Evolutionary conservation across 64 coral and sea anemone species (phyloP).

Genomic region (Actinia tenebrosa): DNA sequence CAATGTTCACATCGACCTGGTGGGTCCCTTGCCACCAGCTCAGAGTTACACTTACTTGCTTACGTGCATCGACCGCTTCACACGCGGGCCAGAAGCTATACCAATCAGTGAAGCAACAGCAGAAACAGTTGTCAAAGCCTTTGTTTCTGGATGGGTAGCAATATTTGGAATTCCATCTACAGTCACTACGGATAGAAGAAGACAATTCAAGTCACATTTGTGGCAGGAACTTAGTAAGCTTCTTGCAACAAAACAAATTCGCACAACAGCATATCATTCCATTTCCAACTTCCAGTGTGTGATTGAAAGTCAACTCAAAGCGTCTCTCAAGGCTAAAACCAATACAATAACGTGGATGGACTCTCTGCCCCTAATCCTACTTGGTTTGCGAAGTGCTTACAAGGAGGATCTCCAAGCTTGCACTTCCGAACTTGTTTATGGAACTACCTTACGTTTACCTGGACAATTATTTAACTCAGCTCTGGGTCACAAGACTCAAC

Average conservation of each 20-base stretch:
- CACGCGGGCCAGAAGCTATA: slow-evolving; percentile 47
- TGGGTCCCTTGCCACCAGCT: slow-evolving; percentile 33
- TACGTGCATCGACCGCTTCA: slow-evolving; percentile 38
- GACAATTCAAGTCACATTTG: slow-evolving; percentile 15
- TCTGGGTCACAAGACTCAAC: too few relatives aligned
- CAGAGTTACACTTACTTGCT: slow-evolving; percentile 32
- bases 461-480: slow-evolving; percentile 40
- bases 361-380: slow-evolving; percentile 38
- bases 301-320: slow-evolving; percentile 34
- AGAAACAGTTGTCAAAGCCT: slow-evolving; percentile 2
- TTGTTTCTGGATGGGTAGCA: slow-evolving; percentile 22
- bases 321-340: slow-evolving; percentile 16
- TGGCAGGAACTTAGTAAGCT: slow-evolving; percentile 29
- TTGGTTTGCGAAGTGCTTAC: slow-evolving; percentile 23
- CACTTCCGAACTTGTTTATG: not conserved
- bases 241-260: slow-evolving; percentile 20
- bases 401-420: slow-evolving; percentile 32
- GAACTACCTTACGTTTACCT: slow-evolving; percentile 22
- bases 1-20: slow-evolving; percentile 38
- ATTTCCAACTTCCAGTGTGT: slow-evolving; percentile 38
- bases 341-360: slow-evolving; percentile 20
- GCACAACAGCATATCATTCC: slow-evolving; percentile 35
- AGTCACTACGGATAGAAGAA: slow-evolving; percentile 41
- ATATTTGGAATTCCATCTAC: slow-evolving; percentile 17
- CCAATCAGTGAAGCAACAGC: slow-evolving; percentile 20